These are phyloP conservation scores for Callitettix versicolor DNA, from an alignment of 1,140 invertebrate species.

Conservation along the genomic window DNA sequence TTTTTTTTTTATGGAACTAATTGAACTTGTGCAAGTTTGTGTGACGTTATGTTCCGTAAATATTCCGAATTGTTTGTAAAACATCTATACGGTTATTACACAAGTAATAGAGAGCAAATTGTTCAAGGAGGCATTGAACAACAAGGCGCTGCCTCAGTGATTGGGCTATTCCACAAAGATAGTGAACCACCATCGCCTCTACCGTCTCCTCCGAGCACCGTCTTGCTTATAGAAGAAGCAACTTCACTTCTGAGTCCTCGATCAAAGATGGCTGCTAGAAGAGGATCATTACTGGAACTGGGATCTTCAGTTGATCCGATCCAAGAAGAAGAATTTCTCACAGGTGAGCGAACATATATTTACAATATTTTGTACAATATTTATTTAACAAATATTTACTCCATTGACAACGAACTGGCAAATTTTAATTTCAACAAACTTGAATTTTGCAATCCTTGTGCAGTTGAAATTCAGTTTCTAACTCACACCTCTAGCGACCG, in stretches of 20 bases:
- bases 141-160: conserved; percentile 38
- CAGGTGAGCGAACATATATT: conserved; percentile 10
- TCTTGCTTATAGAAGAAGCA: conserved; percentile 18
- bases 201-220: not conserved
- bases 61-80: too few relatives aligned
- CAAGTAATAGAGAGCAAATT: not conserved
- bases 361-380: not conserved
- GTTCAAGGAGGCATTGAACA: conserved; percentile 38
- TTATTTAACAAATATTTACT: not conserved
- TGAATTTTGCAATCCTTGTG: too few relatives aligned
- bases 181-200: conserved; percentile 22
- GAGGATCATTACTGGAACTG: conserved; percentile 38
- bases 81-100: too few relatives aligned
- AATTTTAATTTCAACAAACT: not conserved
- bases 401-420: not conserved
- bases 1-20: too few relatives aligned
- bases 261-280: conserved; percentile 20
- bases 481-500: too few relatives aligned
- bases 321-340: conserved; percentile 28
- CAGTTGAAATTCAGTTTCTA: too few relatives aligned
- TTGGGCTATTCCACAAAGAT: conserved; percentile 38
- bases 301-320: conserved; percentile 29
- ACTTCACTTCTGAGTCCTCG: conserved; percentile 15
- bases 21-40: too few relatives aligned
- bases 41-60: too few relatives aligned